Evolutionary conservation across 2,888 invertebrate genomes (phyloP), one percentile per base, ranked within the genome.

Genomic region (Torymus tubicola): DNA sequence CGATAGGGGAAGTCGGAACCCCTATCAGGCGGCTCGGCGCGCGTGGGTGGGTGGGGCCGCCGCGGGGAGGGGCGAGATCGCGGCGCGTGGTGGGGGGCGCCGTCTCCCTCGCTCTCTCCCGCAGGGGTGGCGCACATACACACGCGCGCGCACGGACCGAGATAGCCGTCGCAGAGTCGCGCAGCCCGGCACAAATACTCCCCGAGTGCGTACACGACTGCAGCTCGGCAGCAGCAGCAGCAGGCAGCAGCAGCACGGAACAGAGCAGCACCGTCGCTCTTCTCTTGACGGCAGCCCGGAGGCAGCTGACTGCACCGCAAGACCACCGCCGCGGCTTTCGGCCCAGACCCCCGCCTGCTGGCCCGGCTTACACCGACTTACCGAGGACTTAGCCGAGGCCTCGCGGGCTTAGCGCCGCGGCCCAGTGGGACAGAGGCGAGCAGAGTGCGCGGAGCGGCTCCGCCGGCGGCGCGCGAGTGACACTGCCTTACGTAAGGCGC

Each of bases 211-310:
- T n/a, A n/a, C 31, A 3, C 31, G 31, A 31, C 31, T 31, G 31
- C 61, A 18, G 60, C 71, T n/a, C 1, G 16, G 12, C 5, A n/a
- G 58, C 14, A 8, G 12, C 64, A 14, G 5, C 64, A 14, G n/a
- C 64, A 18, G 24, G n/a, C 57, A 52, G 16, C 65, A 57, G 69
- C 80, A 77, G 78, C 81, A 31, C 80, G 75, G 57, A 18, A 60
- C 21, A 24, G 31, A 21, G 57, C 52, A 58, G 63, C 60, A 50
- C 58, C 55, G 50, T 31, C 57, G n/a, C 60, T 18, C 18, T 16
- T 10, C 18, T 18, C 60, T 55, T 13, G 13, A 14, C 3, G 31
- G 31, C 31, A 3, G 31, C 31, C 13, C 63, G 67, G 67, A 21
- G 67, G 52, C 14, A 16, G 14, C 55, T 53, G 53, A 53, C 69